phyloP scores from a whole-genome alignment of 2,888 invertebrate species.

The Lycophotia porphyrea region DNA sequence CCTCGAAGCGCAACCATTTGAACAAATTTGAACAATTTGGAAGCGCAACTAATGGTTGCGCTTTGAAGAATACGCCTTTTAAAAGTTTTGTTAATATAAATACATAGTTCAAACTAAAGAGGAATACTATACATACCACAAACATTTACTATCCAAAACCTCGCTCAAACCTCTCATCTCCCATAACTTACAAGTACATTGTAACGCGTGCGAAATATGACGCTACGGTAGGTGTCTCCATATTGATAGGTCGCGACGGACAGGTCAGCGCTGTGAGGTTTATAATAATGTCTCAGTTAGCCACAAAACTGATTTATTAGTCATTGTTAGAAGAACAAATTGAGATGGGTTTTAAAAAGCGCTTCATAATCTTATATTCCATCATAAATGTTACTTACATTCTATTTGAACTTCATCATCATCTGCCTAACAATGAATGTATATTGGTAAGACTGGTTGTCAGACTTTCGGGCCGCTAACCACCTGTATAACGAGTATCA shows the following conservation, averaged over 20 bases:
- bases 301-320: constrained; percentile 47
- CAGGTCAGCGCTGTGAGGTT: constrained; percentile 72
- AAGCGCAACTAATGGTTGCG: no score
- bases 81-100: not conserved
- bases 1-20: no score
- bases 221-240: constrained; percentile 76
- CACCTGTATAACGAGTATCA: no score
- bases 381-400: not conserved
- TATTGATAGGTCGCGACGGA: constrained; percentile 81
- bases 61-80: no score
- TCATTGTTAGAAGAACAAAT: constrained; percentile 18
- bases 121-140: not conserved
- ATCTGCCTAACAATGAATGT: no score
- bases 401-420: not conserved
- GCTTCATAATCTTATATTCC: not conserved
- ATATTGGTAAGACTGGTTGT: no score
- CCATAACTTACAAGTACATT: constrained; percentile 64
- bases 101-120: no score
- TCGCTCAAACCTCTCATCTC: constrained; percentile 20
- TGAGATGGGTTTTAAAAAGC: not conserved
- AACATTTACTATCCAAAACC: not conserved
- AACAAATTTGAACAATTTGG: no score
- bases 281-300: constrained; percentile 77
- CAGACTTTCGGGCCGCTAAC: no score
- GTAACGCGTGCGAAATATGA: constrained; percentile 80